phyloP scores from a whole-genome alignment of 1,140 invertebrate species.

The Psilanteris sp. region DNA sequence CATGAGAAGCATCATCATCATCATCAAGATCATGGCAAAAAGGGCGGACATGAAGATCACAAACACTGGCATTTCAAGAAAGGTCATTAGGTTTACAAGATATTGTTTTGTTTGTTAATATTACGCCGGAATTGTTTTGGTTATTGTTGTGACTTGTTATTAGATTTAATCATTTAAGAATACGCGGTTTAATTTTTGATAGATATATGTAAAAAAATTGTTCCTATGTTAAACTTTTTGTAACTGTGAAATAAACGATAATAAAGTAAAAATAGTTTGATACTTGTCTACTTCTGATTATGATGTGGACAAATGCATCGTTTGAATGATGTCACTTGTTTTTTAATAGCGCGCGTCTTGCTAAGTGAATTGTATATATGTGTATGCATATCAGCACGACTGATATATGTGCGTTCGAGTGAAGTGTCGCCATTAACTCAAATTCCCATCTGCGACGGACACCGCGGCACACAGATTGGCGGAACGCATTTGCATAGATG shows the following conservation, averaged over 20 bases:
- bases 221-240: no score
- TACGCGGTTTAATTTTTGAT: no score
- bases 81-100: conserved; percentile 35
- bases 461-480: conserved; percentile 30
- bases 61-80: conserved; percentile 68
- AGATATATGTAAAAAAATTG: no score
- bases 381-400: conserved; percentile 24
- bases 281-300: not conserved
- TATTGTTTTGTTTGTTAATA: no score
- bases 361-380: conserved; percentile 7
- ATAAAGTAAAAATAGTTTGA: not conserved
- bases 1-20: no score
- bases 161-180: no score
- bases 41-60: conserved; percentile 79
- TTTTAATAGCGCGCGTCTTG: conserved; percentile 14
- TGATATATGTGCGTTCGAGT: conserved; percentile 49
- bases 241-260: no score
- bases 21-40: no score
- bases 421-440: conserved; percentile 62
- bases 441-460: conserved; percentile 59
- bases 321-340: not conserved
- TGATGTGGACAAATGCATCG: not conserved
- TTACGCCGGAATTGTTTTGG: not conserved
- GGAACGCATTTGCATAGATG: conserved; percentile 50
- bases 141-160: conserved; percentile 3